Base-by-base conservation (phyloP, 1,140 invertebrate species). In the Cyphomyrmex costatus region DNA sequence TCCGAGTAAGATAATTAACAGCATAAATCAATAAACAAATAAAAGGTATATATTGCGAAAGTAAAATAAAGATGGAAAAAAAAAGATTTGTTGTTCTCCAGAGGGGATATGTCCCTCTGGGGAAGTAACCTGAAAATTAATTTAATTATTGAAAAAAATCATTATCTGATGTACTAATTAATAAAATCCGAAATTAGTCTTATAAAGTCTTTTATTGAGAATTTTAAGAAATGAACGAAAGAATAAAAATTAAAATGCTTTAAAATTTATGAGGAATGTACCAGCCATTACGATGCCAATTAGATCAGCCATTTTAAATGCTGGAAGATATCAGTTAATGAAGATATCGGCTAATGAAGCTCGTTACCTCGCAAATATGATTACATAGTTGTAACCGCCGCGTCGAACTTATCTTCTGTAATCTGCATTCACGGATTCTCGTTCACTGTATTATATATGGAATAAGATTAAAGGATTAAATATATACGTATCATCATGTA, bases 271-370 rank as follows among this genome's bases (percentile, higher is more conserved):
- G 12, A 33, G 7, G 14, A 33, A 66, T n/a, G 42, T 51, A 53
- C 10, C 19, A n/a, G 30, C 3, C 12, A 27, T 30, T 33, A 19
- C 2, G 3, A 68, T 68, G n/a, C 2, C 10, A 70, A 70, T 70
- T 68, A 80, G 1, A 42, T 46, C 16, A 33, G 33, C 12, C n/a
- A 27, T 42, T 10, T 68, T 27, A 42, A n/a, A 4, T 27, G 33
- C 0, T 66, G 14, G 3, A 27, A 71, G 33, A 27, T 82, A 58
- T 65, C 21, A 24, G 65, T 33, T 82, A 82, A 82, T 82, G 78
- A 53, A 80, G 4, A 27, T 71, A 46, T 65, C 21, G 19, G 33
- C 49, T 82, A 82, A 82, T 71, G 78, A 53, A 80, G 4, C 24
- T 42, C 36, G 33, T 46, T 80, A 53, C 5, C 2, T 19, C 21